Base-by-base conservation (phyloP, 2,888 invertebrate genomes). In the Zhengitettix transpicula region DNA sequence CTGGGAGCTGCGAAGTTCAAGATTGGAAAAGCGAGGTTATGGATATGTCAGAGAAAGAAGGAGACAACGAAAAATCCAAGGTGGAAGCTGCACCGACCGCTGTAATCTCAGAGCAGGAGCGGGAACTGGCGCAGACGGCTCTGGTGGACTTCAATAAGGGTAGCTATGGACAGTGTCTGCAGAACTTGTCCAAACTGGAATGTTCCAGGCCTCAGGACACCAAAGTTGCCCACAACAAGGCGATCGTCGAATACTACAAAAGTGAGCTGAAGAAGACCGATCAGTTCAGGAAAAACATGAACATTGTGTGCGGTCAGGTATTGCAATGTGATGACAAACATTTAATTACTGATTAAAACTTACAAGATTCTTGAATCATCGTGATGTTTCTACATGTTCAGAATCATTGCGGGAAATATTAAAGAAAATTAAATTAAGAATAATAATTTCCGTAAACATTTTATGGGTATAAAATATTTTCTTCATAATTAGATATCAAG, bases 181-280 rank as follows among this genome's bases (percentile, higher is more conserved):
- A 70, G 59, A 57, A 60, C 40, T 75, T 90, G 65, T 80, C 77
- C 63, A 84, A 85, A 69, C 71, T 91, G 63, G 83, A 85, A 69
- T 72, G 71, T 40, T 68, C 80, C 8, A 76, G 84, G 57, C 78
- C 78, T 0, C 78, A 79, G 62, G 88, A 88, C 72, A 80, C 84
- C 63, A 84, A 89, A 69, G 81, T 90, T 1, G 77, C 81, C 54
- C 91, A 91, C 68, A 95, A 96, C 70, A 87, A 86, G 73, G 84
- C 87, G 40, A 83, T 95, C 0, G 84, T 83, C 0, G 89, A 91
- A 69, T 92, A 87, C 72, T 89, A 85, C 71, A 81, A 81, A 63
- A 80, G 79, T 60, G 85, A 84, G 56, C 79, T 86, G 68, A 85
- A 81, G 66, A 85, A 87, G 67, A 81, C 85, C 14, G 85, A 87